Conservation (phyloP, 2,113 vertebrate genomes). For the Cygnus buccinator region DNA sequence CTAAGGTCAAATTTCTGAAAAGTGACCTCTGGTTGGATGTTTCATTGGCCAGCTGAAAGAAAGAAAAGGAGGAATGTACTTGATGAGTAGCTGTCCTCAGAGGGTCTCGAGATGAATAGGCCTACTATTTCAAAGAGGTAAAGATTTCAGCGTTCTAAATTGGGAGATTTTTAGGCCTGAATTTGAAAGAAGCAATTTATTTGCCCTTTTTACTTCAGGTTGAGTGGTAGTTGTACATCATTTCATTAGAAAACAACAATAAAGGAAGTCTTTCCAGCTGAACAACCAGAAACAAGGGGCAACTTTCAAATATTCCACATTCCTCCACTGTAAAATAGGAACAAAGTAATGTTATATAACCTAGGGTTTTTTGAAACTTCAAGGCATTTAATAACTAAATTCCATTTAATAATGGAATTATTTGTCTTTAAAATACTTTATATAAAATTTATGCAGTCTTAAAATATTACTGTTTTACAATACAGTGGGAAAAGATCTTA, state of each 20-base stretch:
- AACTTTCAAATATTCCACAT: conserved; percentile 49
- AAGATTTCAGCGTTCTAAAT: conserved; percentile 58
- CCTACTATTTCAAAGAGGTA: conserved; percentile 54
- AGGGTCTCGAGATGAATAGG: conserved; percentile 46
- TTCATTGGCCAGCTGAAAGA: not conserved
- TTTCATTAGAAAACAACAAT: conserved; percentile 57
- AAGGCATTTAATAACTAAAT: not conserved
- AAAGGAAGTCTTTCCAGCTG: conserved; percentile 46
- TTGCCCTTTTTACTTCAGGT: conserved; percentile 70
- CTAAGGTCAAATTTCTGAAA: not conserved
- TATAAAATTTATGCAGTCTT: not conserved
- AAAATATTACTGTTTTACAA: not conserved
- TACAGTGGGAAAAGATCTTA: not conserved
- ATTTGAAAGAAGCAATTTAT: conserved; percentile 61
- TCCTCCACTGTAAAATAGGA: conserved; percentile 33
- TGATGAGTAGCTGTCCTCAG: conserved; percentile 37
- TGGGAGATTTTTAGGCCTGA: conserved; percentile 33
- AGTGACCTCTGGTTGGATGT: conserved; percentile 1
- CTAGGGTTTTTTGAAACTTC: not conserved
- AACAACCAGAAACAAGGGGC: conserved; percentile 47
- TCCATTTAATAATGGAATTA: not conserved
- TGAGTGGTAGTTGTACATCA: conserved; percentile 50
- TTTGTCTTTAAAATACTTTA: not conserved
- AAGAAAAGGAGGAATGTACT: not conserved
- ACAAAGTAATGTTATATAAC: conserved; percentile 58